A percentile compares a stretch with the other conserved stretches of the same genome.
Evolutionary conservation across 2,888 invertebrate species (phyloP).

Genomic region (Branchellion lobata): DNA sequence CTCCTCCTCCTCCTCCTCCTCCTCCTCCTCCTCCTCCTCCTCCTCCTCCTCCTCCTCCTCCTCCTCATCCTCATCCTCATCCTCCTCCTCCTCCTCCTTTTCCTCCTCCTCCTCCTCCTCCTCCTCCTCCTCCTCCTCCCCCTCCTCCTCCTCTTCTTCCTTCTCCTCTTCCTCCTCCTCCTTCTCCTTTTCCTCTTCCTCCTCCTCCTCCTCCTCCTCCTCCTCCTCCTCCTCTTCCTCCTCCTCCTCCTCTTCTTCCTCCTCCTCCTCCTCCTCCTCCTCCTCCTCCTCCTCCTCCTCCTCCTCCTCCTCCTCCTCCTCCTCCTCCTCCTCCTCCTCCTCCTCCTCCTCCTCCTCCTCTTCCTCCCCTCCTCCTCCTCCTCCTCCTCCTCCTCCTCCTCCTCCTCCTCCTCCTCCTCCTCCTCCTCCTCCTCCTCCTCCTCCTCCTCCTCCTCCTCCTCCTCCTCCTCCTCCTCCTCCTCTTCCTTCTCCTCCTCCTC

Average conservation of each 20-base stretch:
- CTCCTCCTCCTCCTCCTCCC: background rate
- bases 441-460: background rate
- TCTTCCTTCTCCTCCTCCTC: background rate
- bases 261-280: too few species aligned
- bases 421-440: background rate
- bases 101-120: background rate
- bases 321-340: slow-evolving; percentile 5
- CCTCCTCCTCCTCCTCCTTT: too few species aligned
- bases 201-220: slow-evolving; percentile 20
- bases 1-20: too few species aligned
- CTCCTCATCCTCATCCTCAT: too few species aligned
- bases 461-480: slow-evolving; percentile 5
- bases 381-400: slow-evolving; percentile 5
- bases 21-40: background rate
- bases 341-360: slow-evolving; percentile 10
- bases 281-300: too few species aligned
- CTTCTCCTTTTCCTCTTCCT: slow-evolving; percentile 12
- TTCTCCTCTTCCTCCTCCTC: background rate
- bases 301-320: too few species aligned
- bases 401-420: slow-evolving; percentile 1
- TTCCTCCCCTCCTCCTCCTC: background rate
- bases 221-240: slow-evolving; percentile 25
- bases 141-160: background rate
- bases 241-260: background rate
- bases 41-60: background rate